Evolutionary conservation across 2,113 vertebrate genomes (phyloP).

Genomic region (Perca schrenkii): DNA sequence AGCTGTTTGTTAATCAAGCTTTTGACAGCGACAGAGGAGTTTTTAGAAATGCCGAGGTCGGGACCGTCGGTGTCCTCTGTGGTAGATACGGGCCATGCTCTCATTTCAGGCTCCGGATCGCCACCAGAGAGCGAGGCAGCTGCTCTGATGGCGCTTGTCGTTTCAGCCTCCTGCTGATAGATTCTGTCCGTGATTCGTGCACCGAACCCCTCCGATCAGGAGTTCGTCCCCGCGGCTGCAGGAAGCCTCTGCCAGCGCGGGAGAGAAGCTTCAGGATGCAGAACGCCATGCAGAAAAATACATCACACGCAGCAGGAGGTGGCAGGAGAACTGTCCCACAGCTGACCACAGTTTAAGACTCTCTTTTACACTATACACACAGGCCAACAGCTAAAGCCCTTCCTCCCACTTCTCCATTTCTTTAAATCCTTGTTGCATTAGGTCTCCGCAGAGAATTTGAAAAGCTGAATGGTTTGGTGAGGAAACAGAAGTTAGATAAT

Average conservation of each 20-base stretch:
- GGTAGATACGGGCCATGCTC: background rate
- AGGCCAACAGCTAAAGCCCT: background rate
- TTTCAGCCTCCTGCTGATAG: background rate
- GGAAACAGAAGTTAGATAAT: no score
- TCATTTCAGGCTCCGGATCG: background rate
- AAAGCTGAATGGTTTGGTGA: no score
- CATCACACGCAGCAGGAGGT: background rate
- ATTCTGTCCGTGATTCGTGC: background rate
- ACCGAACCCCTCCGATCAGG: background rate
- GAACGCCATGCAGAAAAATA: background rate
- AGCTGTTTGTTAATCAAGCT: background rate
- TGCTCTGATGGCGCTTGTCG: background rate
- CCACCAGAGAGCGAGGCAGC: background rate
- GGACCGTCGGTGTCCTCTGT: no score
- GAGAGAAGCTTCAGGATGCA: constrained; percentile 1
- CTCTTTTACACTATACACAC: no score
- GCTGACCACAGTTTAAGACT: background rate
- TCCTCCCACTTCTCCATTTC: background rate
- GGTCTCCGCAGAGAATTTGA: no score
- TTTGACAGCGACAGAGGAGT: background rate
- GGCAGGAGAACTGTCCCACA: background rate
- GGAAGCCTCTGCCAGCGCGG: background rate
- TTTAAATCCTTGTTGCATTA: background rate
- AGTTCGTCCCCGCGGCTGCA: background rate
- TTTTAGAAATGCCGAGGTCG: background rate